These are phyloP conservation scores for Phacellophora camtschatica DNA, from an alignment of 30 jellyfish, hydroid and myxozoan species.

Conservation along the genomic window DNA sequence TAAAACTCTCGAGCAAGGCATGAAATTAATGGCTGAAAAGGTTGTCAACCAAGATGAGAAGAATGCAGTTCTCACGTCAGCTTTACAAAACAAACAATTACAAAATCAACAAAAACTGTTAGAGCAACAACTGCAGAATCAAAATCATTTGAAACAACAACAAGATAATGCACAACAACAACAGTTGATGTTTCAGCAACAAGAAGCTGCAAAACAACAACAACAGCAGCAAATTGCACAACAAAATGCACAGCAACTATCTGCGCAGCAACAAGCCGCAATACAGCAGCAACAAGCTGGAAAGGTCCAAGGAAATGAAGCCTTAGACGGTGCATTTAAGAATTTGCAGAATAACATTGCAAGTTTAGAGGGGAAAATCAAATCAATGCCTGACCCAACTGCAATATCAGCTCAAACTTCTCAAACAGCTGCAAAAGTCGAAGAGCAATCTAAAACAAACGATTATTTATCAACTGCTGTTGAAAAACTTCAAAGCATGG, in stretches of 20 bases:
- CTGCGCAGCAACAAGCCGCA: slow-evolving; percentile 3
- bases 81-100: slow-evolving; percentile 48
- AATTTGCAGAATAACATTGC: slow-evolving; percentile 54
- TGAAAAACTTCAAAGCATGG: slow-evolving; percentile 63
- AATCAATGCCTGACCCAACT: slow-evolving; percentile 67
- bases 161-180: slow-evolving; percentile 1
- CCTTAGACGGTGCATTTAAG: slow-evolving; percentile 41
- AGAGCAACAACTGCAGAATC: not conserved
- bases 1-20: slow-evolving; percentile 32
- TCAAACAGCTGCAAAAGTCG: slow-evolving; percentile 41
- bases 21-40: slow-evolving; percentile 49
- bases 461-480: slow-evolving; percentile 58
- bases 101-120: slow-evolving; percentile 24
- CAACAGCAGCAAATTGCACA: not conserved
- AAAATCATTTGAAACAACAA: not conserved
- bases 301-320: slow-evolving; percentile 22
- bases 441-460: slow-evolving; percentile 49
- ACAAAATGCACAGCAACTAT: slow-evolving; percentile 4
- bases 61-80: slow-evolving; percentile 32
- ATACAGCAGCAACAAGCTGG: slow-evolving; percentile 7
- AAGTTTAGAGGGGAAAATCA: slow-evolving; percentile 63
- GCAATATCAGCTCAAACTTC: slow-evolving; percentile 44
- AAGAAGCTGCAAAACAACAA: slow-evolving; percentile 16
- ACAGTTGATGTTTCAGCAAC: not conserved
- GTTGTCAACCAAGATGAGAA: slow-evolving; percentile 32